These are phyloP conservation scores for Hipposideros armiger DNA, from an alignment of 2,113 vertebrate species.

Conservation along the genomic window DNA sequence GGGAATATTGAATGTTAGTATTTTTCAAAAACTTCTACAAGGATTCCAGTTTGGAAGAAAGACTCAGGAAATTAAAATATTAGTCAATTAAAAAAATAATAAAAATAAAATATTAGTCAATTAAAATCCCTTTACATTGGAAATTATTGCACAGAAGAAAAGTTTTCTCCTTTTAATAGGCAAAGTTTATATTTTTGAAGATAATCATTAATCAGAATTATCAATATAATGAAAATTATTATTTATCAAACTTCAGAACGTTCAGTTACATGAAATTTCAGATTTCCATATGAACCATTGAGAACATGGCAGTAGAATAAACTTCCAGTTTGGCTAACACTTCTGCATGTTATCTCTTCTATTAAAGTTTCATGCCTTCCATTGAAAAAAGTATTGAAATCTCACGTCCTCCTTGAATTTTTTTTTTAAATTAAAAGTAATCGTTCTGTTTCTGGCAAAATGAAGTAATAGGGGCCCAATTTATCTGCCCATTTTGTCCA, in stretches of 20 bases:
- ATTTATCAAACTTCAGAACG: background rate
- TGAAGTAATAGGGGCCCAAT: background rate
- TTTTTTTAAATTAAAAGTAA: background rate
- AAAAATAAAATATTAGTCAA: background rate
- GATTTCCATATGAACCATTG: background rate
- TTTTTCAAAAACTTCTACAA: slow-evolving; percentile 35
- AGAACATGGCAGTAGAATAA: background rate
- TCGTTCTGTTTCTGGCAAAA: background rate
- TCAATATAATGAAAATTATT: background rate
- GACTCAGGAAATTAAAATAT: background rate
- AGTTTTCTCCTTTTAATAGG: background rate
- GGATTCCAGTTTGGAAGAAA: background rate
- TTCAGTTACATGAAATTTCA: background rate
- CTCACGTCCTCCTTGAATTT: background rate
- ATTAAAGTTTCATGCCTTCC: background rate
- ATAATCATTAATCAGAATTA: background rate
- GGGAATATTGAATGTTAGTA: background rate
- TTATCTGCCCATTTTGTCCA: background rate
- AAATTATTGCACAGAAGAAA: background rate
- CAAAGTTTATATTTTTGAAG: background rate
- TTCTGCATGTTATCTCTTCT: background rate
- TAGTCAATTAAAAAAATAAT: background rate
- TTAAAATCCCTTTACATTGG: background rate
- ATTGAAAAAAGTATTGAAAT: background rate
- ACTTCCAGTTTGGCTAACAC: background rate